Evolutionary conservation across 2,113 vertebrate genomes (phyloP).

Genomic region (Copsychus sechellarum): DNA sequence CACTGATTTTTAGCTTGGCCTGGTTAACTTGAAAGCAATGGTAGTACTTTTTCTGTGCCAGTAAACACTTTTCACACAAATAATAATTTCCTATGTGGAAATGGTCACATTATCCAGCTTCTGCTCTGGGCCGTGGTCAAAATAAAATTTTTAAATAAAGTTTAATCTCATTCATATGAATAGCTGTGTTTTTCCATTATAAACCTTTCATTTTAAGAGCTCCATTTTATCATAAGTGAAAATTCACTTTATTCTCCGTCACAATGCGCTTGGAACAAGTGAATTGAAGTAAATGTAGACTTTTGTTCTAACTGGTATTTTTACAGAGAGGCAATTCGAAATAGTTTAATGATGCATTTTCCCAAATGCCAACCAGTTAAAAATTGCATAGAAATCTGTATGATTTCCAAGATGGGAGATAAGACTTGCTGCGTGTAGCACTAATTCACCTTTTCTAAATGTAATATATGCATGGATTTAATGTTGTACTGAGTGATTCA

Average conservation of each 20-base stretch:
- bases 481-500: neutral
- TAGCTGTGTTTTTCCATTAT: conserved; percentile 34
- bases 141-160: conserved; percentile 45
- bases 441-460: conserved; percentile 46
- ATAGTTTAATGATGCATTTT: conserved; percentile 62
- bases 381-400: conserved; percentile 23
- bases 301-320: conserved; percentile 63
- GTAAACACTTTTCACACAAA: neutral
- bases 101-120: conserved; percentile 21
- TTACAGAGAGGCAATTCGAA: conserved; percentile 45
- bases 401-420: conserved; percentile 26
- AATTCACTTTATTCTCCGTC: conserved; percentile 38
- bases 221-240: conserved; percentile 41
- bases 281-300: conserved; percentile 41
- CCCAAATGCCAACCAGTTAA: conserved; percentile 1
- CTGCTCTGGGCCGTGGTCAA: conserved; percentile 23
- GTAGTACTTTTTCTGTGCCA: neutral
- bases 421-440: conserved; percentile 4
- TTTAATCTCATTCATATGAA: conserved; percentile 24
- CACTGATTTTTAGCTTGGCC: neutral
- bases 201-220: conserved; percentile 53
- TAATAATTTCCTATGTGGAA: conserved; percentile 4
- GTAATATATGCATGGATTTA: neutral
- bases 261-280: conserved; percentile 36
- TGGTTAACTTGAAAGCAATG: conserved; percentile 1